Evolutionary conservation across 2,888 invertebrate species (phyloP).

Genomic region (Artemia sinica): DNA sequence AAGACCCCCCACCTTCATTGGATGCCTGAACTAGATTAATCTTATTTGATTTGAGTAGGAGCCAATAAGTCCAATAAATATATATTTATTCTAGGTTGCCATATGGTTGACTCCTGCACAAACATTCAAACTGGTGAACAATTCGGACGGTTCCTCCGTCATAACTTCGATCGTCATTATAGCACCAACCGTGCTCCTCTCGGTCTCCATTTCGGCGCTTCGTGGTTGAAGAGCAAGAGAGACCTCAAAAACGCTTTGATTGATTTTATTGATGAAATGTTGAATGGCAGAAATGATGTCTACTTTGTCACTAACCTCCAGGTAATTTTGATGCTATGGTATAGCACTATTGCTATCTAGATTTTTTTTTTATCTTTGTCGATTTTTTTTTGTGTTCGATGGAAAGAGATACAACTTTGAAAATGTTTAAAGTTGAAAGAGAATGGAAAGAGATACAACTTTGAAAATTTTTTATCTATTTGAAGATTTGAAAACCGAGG

Average conservation of each 20-base stretch:
- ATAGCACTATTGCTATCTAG: too few relatives aligned
- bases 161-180: slow-evolving; percentile 88
- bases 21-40: too few relatives aligned
- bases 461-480: too few relatives aligned
- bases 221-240: slow-evolving; percentile 83
- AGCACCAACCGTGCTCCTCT: slow-evolving; percentile 80
- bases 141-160: slow-evolving; percentile 67
- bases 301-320: slow-evolving; percentile 77
- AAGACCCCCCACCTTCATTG: too few relatives aligned
- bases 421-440: too few relatives aligned
- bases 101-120: slow-evolving; percentile 84
- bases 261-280: slow-evolving; percentile 83
- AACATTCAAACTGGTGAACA: slow-evolving; percentile 80
- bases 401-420: too few relatives aligned
- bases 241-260: slow-evolving; percentile 77
- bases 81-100: slow-evolving; percentile 45
- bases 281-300: slow-evolving; percentile 60
- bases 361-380: too few relatives aligned
- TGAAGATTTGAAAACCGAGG: too few relatives aligned
- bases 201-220: slow-evolving; percentile 67
- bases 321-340: slow-evolving; percentile 29
- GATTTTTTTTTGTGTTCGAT: too few relatives aligned
- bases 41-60: too few relatives aligned
- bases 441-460: too few relatives aligned
- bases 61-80: not conserved